Evolutionary conservation across 1,140 invertebrate species (phyloP).

Genomic region (Zaprionus africanus): DNA sequence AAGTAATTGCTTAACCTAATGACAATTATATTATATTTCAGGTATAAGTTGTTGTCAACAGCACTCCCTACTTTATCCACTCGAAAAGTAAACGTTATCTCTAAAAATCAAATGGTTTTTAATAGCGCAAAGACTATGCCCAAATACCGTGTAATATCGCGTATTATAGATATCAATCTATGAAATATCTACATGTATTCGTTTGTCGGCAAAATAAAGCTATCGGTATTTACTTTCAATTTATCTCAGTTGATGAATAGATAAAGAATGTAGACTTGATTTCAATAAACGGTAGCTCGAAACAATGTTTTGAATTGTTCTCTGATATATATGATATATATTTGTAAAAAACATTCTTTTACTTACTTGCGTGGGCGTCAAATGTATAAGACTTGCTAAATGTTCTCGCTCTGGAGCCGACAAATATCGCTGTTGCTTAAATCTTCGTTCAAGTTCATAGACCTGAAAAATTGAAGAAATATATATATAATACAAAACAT

Average conservation of each 20-base stretch:
- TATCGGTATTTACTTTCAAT: neutral
- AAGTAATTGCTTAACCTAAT: conserved; percentile 81
- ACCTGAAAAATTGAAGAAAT: conserved; percentile 88
- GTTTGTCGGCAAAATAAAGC: neutral
- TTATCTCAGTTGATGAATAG: neutral
- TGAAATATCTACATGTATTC: neutral
- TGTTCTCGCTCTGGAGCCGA: conserved; percentile 98
- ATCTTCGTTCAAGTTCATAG: conserved; percentile 98
- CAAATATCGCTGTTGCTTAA: conserved; percentile 98
- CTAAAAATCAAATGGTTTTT: conserved; percentile 4
- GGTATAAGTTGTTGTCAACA: conserved; percentile 59
- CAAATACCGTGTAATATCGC: conserved; percentile 3
- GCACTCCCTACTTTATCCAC: conserved; percentile 20
- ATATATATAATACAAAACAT: neutral
- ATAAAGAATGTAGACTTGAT: neutral
- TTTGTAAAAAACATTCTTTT: neutral
- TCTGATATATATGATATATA: no score
- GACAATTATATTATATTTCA: conserved; percentile 75
- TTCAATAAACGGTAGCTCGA: no score
- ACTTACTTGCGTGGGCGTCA: conserved; percentile 97
- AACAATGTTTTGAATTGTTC: no score
- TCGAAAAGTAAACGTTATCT: conserved; percentile 27
- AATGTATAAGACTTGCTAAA: conserved; percentile 95
- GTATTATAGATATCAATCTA: neutral
- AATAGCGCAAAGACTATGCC: neutral